phyloP scores from a whole-genome alignment of 2,113 vertebrate species.

The Nothocercus nigrocapillus region DNA sequence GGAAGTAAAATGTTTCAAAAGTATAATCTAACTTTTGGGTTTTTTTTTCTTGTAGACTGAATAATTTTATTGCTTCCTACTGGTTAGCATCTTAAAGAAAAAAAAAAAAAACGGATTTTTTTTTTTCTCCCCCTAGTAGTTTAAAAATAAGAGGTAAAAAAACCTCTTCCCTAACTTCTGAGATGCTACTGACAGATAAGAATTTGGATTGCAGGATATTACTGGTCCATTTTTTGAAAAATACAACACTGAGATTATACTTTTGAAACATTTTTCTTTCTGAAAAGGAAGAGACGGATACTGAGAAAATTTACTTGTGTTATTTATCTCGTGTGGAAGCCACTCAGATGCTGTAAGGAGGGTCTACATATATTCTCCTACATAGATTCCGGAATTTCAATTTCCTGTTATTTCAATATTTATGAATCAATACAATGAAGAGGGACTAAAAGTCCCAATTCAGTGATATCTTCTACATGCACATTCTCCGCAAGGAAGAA shows the following conservation, averaged over 20 bases:
- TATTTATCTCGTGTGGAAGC: not conserved
- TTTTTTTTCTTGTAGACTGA: not conserved
- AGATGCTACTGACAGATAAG: not conserved
- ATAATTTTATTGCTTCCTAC: not conserved
- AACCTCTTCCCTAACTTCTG: not conserved
- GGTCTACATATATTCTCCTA: not conserved
- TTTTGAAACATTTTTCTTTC: too few species aligned
- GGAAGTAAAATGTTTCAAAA: too few species aligned
- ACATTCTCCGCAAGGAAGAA: not conserved
- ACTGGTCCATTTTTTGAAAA: not conserved
- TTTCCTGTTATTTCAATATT: not conserved
- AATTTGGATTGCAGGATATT: not conserved
- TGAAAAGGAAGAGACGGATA: not conserved
- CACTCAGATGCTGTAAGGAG: not conserved
- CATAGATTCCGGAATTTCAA: not conserved
- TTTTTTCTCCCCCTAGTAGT: not conserved
- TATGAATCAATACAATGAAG: not conserved
- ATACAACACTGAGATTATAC: not conserved
- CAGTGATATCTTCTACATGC: conserved; percentile 22
- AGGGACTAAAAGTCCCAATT: not conserved
- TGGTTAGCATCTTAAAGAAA: not conserved
- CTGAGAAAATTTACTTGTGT: not conserved
- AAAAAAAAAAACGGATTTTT: not conserved
- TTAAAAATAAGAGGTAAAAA: not conserved
- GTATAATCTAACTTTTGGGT: not conserved